Conservation (phyloP, 1,140 invertebrate species). For the Drosophila malerkotliana region DNA sequence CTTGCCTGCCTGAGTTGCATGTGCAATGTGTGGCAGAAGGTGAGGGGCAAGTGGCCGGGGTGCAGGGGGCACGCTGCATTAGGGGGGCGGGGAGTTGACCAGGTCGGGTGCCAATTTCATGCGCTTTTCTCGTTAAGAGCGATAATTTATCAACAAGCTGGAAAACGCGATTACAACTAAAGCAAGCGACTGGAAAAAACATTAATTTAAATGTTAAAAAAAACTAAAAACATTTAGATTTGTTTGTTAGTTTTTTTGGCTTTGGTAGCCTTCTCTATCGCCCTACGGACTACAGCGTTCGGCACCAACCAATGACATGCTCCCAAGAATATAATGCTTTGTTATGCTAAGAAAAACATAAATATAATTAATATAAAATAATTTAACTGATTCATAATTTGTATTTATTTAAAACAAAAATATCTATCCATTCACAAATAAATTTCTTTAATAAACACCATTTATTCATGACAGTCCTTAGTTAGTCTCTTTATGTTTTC, state of each 20-base stretch:
- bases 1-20: constrained; percentile 70
- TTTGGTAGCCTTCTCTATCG: too few species aligned
- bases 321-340: too few species aligned
- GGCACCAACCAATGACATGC: too few species aligned
- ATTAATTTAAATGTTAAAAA: not conserved
- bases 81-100: not conserved
- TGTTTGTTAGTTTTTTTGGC: not conserved
- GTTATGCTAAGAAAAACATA: too few species aligned
- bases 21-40: constrained; percentile 52
- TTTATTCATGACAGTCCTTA: too few species aligned
- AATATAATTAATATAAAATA: too few species aligned
- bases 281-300: too few species aligned
- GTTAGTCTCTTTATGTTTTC: not conserved
- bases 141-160: constrained; percentile 50
- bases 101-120: constrained; percentile 48
- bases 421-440: too few species aligned
- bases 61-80: not conserved
- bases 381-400: too few species aligned
- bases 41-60: not conserved
- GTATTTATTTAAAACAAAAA: too few species aligned
- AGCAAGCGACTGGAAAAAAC: constrained; percentile 7
- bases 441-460: too few species aligned
- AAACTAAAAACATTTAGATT: not conserved
- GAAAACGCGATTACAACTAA: constrained; percentile 6
- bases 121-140: constrained; percentile 57